Conservation (phyloP, 2,113 vertebrate species). For the Ptyas mucosa region DNA sequence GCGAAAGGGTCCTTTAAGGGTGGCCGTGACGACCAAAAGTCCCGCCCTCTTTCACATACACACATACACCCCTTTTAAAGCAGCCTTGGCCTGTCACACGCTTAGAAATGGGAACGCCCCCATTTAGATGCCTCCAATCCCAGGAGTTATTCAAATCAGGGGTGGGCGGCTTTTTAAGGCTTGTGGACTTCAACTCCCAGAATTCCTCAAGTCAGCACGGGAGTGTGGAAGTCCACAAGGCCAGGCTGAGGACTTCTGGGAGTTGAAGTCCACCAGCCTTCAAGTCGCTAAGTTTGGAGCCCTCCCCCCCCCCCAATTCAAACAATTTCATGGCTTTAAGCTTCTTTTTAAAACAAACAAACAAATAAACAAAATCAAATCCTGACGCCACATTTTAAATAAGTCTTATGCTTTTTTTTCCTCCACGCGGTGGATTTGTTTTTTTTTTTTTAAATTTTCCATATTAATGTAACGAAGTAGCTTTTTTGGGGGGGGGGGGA, state of each 20-base stretch:
- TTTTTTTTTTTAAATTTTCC: slow-evolving; percentile 52
- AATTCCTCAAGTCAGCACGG: not conserved
- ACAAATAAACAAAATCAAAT: slow-evolving; percentile 13
- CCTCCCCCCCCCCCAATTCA: not conserved
- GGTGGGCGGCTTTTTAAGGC: not conserved
- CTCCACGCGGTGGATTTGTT: slow-evolving; percentile 44
- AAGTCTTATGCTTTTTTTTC: slow-evolving; percentile 57
- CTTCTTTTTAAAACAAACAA: slow-evolving; percentile 58
- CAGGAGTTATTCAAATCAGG: slow-evolving; percentile 67
- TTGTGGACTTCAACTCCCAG: not conserved
- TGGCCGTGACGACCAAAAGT: slow-evolving; percentile 27
- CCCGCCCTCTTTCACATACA: slow-evolving; percentile 34
- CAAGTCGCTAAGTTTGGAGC: not conserved
- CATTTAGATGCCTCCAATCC: slow-evolving; percentile 59
- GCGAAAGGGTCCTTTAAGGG: slow-evolving; percentile 57
- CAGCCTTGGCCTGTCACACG: slow-evolving; percentile 46
- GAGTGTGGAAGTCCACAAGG: not conserved
- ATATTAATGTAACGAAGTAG: slow-evolving; percentile 73
- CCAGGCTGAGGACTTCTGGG: not conserved
- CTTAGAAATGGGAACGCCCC: slow-evolving; percentile 52
- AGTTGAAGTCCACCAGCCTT: not conserved
- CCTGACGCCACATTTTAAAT: slow-evolving; percentile 30
- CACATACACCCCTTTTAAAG: not conserved
- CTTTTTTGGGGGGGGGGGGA: slow-evolving; percentile 35
- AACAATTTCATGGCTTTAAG: slow-evolving; percentile 72